phyloP scores from a whole-genome alignment of 2,888 invertebrate genomes.

The Nephrotoma flavescens region DNA sequence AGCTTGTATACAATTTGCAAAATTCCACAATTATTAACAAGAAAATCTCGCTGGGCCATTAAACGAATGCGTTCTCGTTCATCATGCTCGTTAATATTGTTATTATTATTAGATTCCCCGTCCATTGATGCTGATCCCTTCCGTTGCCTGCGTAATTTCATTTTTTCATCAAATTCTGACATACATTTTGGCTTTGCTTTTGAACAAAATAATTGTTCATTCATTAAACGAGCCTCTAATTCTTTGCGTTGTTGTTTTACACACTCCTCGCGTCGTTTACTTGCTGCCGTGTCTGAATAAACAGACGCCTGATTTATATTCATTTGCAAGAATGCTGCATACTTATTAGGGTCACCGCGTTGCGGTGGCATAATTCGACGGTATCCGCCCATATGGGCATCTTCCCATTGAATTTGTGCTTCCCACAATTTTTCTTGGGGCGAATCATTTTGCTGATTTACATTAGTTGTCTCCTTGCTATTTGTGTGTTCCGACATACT shows the following conservation, averaged over 20 bases:
- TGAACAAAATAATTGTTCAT: slow-evolving; percentile 8
- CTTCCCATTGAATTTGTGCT: slow-evolving; percentile 56
- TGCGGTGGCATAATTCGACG: slow-evolving; percentile 48
- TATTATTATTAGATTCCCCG: neutral
- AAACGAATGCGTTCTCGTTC: slow-evolving; percentile 52
- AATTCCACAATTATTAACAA: slow-evolving; percentile 54
- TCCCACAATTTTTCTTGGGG: slow-evolving; percentile 20
- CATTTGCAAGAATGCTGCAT: slow-evolving; percentile 49
- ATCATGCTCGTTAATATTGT: slow-evolving; percentile 35
- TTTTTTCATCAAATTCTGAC: slow-evolving; percentile 18
- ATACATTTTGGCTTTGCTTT: slow-evolving; percentile 13
- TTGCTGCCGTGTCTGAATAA: slow-evolving; percentile 61
- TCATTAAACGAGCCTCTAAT: slow-evolving; percentile 14
- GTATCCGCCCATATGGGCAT: slow-evolving; percentile 61
- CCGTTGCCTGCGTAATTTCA: slow-evolving; percentile 22
- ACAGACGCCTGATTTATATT: slow-evolving; percentile 37
- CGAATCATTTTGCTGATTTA: neutral
- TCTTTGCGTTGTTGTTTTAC: slow-evolving; percentile 54
- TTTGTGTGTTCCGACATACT: neutral
- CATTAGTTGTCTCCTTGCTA: neutral
- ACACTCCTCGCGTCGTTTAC: slow-evolving; percentile 62
- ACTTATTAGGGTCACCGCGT: slow-evolving; percentile 38
- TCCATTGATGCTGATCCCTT: slow-evolving; percentile 2
- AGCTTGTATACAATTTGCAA: slow-evolving; percentile 41
- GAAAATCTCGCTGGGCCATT: slow-evolving; percentile 51